Evolutionary conservation across 2,113 vertebrate species (phyloP), one percentile per base, ranked within the genome.

Genomic region (Rhynchomys soricoides): DNA sequence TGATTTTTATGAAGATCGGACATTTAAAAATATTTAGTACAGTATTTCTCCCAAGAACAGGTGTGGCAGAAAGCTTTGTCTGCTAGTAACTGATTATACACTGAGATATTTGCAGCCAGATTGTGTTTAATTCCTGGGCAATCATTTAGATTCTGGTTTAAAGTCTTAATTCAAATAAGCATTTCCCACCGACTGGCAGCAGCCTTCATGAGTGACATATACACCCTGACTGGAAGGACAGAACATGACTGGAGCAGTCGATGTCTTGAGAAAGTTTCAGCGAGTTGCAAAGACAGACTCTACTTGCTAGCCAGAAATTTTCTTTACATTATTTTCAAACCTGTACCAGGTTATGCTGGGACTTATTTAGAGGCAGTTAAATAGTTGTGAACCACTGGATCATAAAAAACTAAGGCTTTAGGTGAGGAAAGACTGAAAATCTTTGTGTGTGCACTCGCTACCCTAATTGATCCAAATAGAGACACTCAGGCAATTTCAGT

Each of bases 311-410:
- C 57, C 77, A 88, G 31, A 52, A 90, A 95, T 34, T 82, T 90
- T 96, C 40, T 87, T 92, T 89, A 21, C 29, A 52, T 91, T 1
- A 55, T 52, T 96, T 93, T 96, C 77, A 95, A 97, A 37, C 29
- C 45, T 92, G 4, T 77, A 29, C 7, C 92, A 94, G 55, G 71
- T 59, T 22, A 77, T 91, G 9, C 16, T 24, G 73, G 68, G 74
- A 74, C 16, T 92, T 92, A 94, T 24, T 92, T 37, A 82, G 55
- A 95, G 40, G 68, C 68, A 91, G 55, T 86, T 62, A 95, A 91
- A 66, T 40, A 43, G 7, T 52, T 95, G 77, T 96, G 82, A 91
- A 59, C 3, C 89, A n/a, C 10, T 73, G 6, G 64, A 73, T 62
- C 26, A 91, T 22, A 55, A 15, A 17, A 95, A 93, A 37, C 29